Evolutionary conservation across 2,888 invertebrate species (phyloP), one percentile per base, ranked within the genome.

Genomic region (Macroteleia sp.): DNA sequence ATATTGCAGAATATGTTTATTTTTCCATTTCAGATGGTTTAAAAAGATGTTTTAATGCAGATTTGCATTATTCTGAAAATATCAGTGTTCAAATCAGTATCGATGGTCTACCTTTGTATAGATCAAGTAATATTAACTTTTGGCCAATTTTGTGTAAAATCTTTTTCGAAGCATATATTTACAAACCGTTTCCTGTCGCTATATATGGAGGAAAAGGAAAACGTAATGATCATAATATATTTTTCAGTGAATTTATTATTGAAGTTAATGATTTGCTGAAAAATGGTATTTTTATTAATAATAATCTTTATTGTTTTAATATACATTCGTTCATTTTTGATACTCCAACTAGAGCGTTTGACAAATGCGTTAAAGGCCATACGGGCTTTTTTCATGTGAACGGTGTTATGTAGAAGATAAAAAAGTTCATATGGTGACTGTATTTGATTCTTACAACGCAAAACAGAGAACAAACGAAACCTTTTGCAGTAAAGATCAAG

Each of bases 331-430:
- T 50, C 16, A 16, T 32, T 8, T 50, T 30, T n/a, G 50, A 50
- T 17, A 50, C 30, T 30, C 50, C 50, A 6, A 32, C 50, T 25
- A 25, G 25, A 25, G 25, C 25, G 6, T 32, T 32, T 32, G 2
- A 8, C 6, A 25, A 25, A 25, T 25, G 8, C 1, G 61, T 64
- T 4, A 80, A 81, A 56, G 71, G 81, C 3, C 81, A 83, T 28
- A 71, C 41, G 81, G 81, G 1, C 77, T 50, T 36, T 59, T 41
- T 50, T 69, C 77, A 19, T 83, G 80, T 44, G 75, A 80, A 52
- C 39, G 80, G 3, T 81, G 79, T 42, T 48, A 32, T 12, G 42
- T 78, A 19, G 25, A 61, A 36, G 80, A 80, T 16, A 20, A 39
- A 6, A 41, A 34, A 30, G 3, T 44, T 14, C 42, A 62, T 12